phyloP scores from a whole-genome alignment of 2,113 vertebrate genomes.

The Syngnathus typhle region DNA sequence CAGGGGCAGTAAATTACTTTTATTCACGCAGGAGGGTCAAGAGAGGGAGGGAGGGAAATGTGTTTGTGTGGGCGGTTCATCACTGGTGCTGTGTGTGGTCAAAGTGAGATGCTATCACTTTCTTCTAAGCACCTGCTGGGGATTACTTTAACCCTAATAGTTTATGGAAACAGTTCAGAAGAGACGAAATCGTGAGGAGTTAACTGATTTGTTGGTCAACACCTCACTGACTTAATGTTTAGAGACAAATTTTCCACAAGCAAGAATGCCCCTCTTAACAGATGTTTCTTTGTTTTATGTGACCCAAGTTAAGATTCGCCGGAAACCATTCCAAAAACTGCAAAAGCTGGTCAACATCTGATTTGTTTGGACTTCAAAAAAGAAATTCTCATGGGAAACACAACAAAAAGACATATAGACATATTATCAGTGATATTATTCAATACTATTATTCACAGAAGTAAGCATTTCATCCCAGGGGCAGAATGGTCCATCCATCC shows the following conservation, averaged over 20 bases:
- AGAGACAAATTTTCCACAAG: neutral
- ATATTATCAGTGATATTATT: no score
- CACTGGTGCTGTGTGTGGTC: constrained; percentile 11
- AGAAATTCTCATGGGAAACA: no score
- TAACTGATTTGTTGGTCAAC: neutral
- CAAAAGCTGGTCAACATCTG: no score
- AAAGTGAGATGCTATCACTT: neutral
- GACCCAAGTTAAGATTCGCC: no score
- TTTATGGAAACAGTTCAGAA: neutral
- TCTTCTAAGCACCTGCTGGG: constrained; percentile 10
- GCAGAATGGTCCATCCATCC: no score
- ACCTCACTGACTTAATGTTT: neutral
- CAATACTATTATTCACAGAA: no score
- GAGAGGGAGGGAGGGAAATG: constrained; percentile 15
- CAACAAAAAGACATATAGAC: no score
- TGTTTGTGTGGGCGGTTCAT: constrained; percentile 27
- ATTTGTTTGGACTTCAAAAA: no score
- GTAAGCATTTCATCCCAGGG: no score
- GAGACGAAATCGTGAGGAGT: neutral
- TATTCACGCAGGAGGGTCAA: constrained; percentile 39
- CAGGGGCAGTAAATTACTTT: constrained; percentile 52
- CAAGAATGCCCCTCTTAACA: neutral
- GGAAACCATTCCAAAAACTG: no score
- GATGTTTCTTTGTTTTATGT: no score
- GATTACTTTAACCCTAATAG: constrained; percentile 3